These are phyloP conservation scores for Drosophila malerkotliana DNA, from an alignment of 1,140 invertebrate genomes.

Conservation along the genomic window DNA sequence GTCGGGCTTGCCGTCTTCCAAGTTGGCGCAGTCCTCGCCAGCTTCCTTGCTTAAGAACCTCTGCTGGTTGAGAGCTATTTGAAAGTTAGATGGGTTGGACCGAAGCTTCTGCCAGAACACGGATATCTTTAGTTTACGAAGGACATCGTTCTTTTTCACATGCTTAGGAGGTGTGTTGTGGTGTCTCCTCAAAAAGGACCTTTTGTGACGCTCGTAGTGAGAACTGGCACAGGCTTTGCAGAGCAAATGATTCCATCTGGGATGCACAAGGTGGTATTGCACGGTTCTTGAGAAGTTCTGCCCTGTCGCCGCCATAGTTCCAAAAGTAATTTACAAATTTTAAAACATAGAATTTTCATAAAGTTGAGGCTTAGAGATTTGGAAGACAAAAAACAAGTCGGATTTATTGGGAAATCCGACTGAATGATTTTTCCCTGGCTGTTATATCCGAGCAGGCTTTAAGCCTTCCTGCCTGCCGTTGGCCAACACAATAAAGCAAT, in stretches of 20 bases:
- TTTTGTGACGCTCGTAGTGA: not conserved
- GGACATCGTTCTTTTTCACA: too few species aligned
- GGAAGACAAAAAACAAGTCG: not conserved
- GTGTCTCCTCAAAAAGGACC: not conserved
- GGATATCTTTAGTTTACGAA: not conserved
- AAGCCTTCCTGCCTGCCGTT: conserved; percentile 7
- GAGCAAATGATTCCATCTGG: conserved; percentile 8
- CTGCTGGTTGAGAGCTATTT: not conserved
- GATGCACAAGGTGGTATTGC: not conserved
- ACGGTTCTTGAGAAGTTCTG: not conserved
- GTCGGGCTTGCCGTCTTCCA: not conserved
- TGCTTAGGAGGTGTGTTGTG: not conserved
- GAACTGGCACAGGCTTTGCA: not conserved
- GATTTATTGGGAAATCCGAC: not conserved
- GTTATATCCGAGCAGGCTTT: not conserved
- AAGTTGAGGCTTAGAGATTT: not conserved
- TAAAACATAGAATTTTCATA: conserved; percentile 13
- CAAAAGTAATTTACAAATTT: not conserved
- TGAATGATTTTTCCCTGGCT: not conserved
- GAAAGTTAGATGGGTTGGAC: not conserved
- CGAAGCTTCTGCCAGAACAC: not conserved
- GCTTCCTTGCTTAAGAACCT: not conserved
- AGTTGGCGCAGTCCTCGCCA: not conserved
- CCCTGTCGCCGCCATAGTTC: conserved; percentile 7
- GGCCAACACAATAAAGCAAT: conserved; percentile 59